A percentile compares a stretch with the other conserved stretches of the same genome.
phyloP scores from a whole-genome alignment of 1,140 invertebrate species.

The Papilio aristodemus region DNA sequence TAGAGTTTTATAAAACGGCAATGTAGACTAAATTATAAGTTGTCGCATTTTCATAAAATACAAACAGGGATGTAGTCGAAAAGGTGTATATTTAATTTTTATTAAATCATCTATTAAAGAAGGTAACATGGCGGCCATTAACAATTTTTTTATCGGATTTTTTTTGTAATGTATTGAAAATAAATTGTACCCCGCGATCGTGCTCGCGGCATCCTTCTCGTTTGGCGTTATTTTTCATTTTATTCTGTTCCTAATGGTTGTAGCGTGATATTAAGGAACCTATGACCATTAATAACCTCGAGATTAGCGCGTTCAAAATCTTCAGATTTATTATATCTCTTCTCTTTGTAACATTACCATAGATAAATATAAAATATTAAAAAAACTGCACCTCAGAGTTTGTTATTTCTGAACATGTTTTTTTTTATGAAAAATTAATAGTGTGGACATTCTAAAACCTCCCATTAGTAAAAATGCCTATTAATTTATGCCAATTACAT shows the following conservation, averaged over 20 bases:
- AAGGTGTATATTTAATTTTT: background rate
- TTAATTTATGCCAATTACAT: background rate
- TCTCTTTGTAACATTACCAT: background rate
- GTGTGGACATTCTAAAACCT: background rate
- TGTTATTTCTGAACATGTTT: conserved; percentile 1
- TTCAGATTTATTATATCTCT: too few relatives aligned
- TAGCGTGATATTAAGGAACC: too few relatives aligned
- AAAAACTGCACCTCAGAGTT: background rate
- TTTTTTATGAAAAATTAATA: background rate
- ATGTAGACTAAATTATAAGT: background rate
- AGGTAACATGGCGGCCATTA: too few relatives aligned
- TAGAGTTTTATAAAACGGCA: background rate
- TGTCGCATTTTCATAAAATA: background rate
- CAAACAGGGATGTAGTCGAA: background rate
- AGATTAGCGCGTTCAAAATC: too few relatives aligned
- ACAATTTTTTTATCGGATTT: too few relatives aligned
- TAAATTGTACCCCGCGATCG: too few relatives aligned
- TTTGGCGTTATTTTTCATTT: too few relatives aligned
- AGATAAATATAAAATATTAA: background rate
- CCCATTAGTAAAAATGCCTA: background rate
- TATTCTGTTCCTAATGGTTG: too few relatives aligned
- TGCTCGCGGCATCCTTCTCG: too few relatives aligned
- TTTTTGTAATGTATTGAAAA: too few relatives aligned
- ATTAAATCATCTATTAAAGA: too few relatives aligned
- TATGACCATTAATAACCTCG: too few relatives aligned